Evolutionary conservation across 2,797 vertebrate species (phyloP).

Genomic region (Fratercula arctica): DNA sequence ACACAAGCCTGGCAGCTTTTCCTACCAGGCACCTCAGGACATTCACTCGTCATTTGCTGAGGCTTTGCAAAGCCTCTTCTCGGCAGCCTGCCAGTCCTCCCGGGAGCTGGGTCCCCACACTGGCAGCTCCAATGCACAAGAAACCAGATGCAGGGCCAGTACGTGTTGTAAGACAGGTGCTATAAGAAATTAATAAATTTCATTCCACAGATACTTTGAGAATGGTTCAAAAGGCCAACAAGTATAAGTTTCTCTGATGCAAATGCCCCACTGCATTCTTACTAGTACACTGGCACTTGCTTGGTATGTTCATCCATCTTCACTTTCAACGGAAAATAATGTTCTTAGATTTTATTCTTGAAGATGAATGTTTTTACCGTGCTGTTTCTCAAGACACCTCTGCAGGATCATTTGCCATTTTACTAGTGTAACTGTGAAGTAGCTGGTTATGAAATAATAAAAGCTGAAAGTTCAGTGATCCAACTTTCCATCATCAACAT

Average conservation of each 20-base stretch:
- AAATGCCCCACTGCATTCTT: background rate
- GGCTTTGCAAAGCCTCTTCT: background rate
- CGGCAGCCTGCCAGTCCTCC: background rate
- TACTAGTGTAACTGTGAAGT: background rate
- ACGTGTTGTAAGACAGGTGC: accelerated
- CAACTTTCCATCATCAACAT: background rate
- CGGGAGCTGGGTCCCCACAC: no score
- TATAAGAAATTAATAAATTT: background rate
- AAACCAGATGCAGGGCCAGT: background rate
- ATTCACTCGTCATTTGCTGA: no score
- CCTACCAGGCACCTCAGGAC: background rate
- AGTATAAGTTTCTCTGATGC: background rate
- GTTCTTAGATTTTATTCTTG: background rate
- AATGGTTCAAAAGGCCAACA: background rate
- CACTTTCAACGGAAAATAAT: background rate
- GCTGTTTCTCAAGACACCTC: no score
- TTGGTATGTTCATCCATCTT: background rate
- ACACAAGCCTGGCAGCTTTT: background rate
- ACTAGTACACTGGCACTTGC: background rate
- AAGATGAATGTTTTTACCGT: background rate
- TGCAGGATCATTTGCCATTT: background rate
- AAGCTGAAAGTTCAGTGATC: background rate
- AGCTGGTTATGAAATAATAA: background rate
- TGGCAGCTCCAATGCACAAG: background rate
- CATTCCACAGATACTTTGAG: background rate